A percentile compares a stretch with the other conserved stretches of the same genome.
phyloP scores from a whole-genome alignment of 2,888 invertebrate species.

The Pseudococcus viburni region DNA sequence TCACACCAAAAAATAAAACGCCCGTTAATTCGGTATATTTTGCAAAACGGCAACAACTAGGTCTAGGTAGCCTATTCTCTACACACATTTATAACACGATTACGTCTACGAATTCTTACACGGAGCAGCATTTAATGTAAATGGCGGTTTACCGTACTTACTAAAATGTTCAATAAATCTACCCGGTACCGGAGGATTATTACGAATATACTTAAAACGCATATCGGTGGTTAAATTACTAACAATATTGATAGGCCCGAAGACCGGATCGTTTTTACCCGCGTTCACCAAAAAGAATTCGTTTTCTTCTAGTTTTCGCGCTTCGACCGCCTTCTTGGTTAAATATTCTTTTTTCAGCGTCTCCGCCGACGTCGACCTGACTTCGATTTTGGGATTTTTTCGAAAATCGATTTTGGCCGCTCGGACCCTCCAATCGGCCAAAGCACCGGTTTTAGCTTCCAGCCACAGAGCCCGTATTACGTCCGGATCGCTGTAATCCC shows the following conservation, averaged over 20 bases:
- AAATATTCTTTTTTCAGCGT: not conserved
- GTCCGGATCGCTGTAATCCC: slow-evolving; percentile 54
- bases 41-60: slow-evolving; percentile 4
- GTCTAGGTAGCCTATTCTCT: not conserved
- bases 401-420: not conserved
- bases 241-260: slow-evolving; percentile 45
- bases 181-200: slow-evolving; percentile 41
- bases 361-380: not conserved
- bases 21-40: not conserved
- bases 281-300: not conserved
- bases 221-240: slow-evolving; percentile 51
- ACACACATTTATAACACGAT: not conserved
- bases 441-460: slow-evolving; percentile 33
- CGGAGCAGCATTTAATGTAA: slow-evolving; percentile 3
- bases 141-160: slow-evolving; percentile 43
- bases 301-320: not conserved
- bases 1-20: not conserved
- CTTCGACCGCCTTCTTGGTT: not conserved
- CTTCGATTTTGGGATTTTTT: slow-evolving; percentile 19
- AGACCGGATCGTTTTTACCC: slow-evolving; percentile 2
- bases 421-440: slow-evolving; percentile 37
- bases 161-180: slow-evolving; percentile 55
- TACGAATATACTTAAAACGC: slow-evolving; percentile 49
- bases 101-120: slow-evolving; percentile 23
- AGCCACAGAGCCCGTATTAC: slow-evolving; percentile 50